A percentile compares a stretch with the other conserved stretches of the same genome.
These are phyloP conservation scores for Gadus macrocephalus DNA, from an alignment of 2,113 vertebrate species.

Conservation along the genomic window DNA sequence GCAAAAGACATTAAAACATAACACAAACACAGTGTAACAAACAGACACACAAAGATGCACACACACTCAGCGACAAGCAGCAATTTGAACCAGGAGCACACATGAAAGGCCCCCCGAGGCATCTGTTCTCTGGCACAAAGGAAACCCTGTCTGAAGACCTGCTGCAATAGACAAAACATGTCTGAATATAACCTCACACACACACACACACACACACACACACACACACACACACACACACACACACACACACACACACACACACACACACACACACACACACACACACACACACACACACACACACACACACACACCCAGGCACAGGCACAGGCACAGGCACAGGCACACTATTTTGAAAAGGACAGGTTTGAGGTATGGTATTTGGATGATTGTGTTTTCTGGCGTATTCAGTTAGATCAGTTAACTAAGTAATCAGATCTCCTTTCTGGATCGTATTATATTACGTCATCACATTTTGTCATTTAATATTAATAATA, in stretches of 20 bases:
- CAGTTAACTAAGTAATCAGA: too few species aligned
- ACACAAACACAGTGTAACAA: conserved; percentile 9
- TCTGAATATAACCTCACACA: conserved; percentile 59
- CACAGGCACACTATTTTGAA: not conserved
- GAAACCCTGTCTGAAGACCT: conserved; percentile 74
- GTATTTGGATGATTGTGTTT: too few species aligned
- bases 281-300: conserved; percentile 25
- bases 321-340: conserved; percentile 21
- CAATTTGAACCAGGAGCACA: conserved; percentile 60
- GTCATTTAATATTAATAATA: too few species aligned
- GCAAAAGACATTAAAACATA: conserved; percentile 40
- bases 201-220: conserved; percentile 20
- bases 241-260: conserved; percentile 31
- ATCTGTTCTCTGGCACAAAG: conserved; percentile 74
- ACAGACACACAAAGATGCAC: conserved; percentile 27
- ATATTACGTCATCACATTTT: too few species aligned
- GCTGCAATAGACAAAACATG: conserved; percentile 79
- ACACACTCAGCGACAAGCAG: conserved; percentile 39
- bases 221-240: conserved; percentile 30
- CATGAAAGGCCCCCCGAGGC: conserved; percentile 71
- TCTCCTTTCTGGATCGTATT: too few species aligned
- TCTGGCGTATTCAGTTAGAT: too few species aligned
- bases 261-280: conserved; percentile 32
- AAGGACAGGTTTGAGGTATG: not conserved
- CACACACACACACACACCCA: conserved; percentile 20